Conservation (phyloP, 1,140 invertebrate genomes). For the Bombyx mori region DNA sequence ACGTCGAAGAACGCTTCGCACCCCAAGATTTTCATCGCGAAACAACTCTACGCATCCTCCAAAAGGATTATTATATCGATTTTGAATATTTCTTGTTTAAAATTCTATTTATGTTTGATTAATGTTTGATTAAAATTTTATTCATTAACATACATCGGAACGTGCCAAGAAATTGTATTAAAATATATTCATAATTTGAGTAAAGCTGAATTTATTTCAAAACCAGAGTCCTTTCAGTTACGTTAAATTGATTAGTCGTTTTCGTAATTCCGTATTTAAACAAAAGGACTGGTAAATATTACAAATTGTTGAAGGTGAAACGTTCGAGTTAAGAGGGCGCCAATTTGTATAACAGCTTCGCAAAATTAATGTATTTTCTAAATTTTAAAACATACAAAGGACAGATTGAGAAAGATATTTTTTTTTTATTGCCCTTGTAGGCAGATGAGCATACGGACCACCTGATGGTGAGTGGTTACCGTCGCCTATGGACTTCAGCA, state of each 20-base stretch:
- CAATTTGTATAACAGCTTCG: constrained; percentile 4
- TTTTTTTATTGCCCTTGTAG: not conserved
- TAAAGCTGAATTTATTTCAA: too few relatives aligned
- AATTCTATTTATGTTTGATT: not conserved
- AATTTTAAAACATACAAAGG: not conserved
- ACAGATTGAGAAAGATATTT: not conserved
- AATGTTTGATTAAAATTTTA: constrained; percentile 8
- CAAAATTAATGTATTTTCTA: not conserved
- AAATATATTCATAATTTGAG: too few relatives aligned
- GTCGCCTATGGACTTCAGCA: too few relatives aligned
- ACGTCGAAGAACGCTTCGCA: constrained; percentile 2
- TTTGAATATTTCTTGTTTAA: constrained; percentile 13
- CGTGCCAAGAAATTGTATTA: not conserved
- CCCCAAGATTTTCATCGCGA: constrained; percentile 2
- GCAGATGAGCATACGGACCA: too few relatives aligned
- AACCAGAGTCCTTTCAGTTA: not conserved
- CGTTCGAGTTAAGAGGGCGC: constrained; percentile 1
- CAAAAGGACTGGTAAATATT: constrained; percentile 4
- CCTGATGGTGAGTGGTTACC: too few relatives aligned
- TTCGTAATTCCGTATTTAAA: constrained; percentile 12
- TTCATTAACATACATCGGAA: too few relatives aligned
- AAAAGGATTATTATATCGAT: constrained; percentile 11
- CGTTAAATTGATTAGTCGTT: constrained; percentile 15
- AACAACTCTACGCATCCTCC: constrained; percentile 11
- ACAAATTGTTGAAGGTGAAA: constrained; percentile 3